Evolutionary conservation across 2,888 invertebrate genomes (phyloP).

Genomic region (Liposcelis brunnea): DNA sequence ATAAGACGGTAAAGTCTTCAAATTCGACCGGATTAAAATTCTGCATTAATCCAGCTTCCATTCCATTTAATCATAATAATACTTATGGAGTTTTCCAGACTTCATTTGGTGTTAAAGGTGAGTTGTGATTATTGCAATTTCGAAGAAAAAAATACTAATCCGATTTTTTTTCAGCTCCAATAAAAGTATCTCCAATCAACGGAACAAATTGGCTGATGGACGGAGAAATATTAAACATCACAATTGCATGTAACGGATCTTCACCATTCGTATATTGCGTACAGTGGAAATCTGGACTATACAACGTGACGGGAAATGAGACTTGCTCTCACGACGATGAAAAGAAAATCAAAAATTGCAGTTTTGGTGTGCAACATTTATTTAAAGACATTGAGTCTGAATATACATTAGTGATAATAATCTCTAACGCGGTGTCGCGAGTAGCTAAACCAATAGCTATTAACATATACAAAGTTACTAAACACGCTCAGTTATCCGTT

Average conservation of each 20-base stretch:
- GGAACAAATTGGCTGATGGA: constrained; percentile 72
- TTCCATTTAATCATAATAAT: constrained; percentile 45
- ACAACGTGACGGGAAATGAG: constrained; percentile 43
- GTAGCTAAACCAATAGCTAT: constrained; percentile 51
- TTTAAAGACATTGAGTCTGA: constrained; percentile 44
- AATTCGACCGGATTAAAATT: constrained; percentile 27
- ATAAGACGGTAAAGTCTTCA: constrained; percentile 13
- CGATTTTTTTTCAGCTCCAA: constrained; percentile 44
- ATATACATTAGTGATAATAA: constrained; percentile 59
- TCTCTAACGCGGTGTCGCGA: constrained; percentile 59
- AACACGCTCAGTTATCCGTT: constrained; percentile 68
- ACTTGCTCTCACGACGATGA: constrained; percentile 34
- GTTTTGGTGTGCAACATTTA: constrained; percentile 47
- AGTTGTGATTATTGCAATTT: constrained; percentile 36
- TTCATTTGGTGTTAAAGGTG: constrained; percentile 50
- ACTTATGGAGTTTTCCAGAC: constrained; percentile 56
- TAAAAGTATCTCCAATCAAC: constrained; percentile 46
- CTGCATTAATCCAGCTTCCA: constrained; percentile 39
- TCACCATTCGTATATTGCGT: constrained; percentile 55
- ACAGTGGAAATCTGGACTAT: constrained; percentile 38
- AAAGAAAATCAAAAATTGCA: constrained; percentile 28
- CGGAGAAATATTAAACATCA: constrained; percentile 54
- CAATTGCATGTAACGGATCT: constrained; percentile 54
- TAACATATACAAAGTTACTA: constrained; percentile 66
- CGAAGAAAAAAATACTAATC: constrained; percentile 49